Percentiles rank a stretch among this genome's conserved stretches.
These are phyloP conservation scores for Tachysurus vachellii DNA, from an alignment of 2,113 vertebrate genomes.

Conservation along the genomic window DNA sequence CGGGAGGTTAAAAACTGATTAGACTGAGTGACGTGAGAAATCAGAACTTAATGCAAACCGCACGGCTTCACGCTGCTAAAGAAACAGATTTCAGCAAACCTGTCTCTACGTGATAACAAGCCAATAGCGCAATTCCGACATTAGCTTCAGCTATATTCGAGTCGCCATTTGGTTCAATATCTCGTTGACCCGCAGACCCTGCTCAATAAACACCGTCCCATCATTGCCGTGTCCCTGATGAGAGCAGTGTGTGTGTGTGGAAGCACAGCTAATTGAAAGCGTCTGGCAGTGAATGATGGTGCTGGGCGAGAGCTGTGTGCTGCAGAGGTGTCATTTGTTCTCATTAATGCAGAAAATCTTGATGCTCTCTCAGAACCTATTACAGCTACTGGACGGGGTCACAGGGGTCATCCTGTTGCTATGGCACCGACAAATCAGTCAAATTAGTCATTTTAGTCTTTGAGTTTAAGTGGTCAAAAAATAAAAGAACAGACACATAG, in stretches of 20 bases:
- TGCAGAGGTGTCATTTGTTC: slow-evolving; percentile 42
- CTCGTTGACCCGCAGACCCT: not conserved
- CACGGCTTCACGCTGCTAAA: not conserved
- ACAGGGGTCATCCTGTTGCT: not conserved
- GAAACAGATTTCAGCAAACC: slow-evolving; percentile 43
- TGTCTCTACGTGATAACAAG: slow-evolving; percentile 38
- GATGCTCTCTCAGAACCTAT: slow-evolving; percentile 7
- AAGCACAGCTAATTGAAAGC: not conserved
- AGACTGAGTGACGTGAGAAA: slow-evolving; percentile 45
- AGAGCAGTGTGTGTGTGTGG: slow-evolving; percentile 27
- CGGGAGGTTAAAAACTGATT: slow-evolving; percentile 38
- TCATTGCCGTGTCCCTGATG: slow-evolving; percentile 35
- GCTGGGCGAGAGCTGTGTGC: not conserved
- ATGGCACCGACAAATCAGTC: not conserved
- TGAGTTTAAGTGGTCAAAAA: not conserved
- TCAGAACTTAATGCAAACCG: slow-evolving; percentile 29
- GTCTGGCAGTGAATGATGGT: not conserved
- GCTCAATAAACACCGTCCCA: not conserved
- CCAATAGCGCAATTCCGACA: slow-evolving; percentile 21
- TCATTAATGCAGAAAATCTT: slow-evolving; percentile 41
- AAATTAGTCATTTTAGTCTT: not conserved
- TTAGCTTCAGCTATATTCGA: slow-evolving; percentile 54
- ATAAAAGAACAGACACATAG: not conserved
- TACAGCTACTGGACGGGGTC: not conserved
- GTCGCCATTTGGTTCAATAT: slow-evolving; percentile 22